phyloP scores from a whole-genome alignment of 1,140 invertebrate species.

The Cryptotermes secundus region DNA sequence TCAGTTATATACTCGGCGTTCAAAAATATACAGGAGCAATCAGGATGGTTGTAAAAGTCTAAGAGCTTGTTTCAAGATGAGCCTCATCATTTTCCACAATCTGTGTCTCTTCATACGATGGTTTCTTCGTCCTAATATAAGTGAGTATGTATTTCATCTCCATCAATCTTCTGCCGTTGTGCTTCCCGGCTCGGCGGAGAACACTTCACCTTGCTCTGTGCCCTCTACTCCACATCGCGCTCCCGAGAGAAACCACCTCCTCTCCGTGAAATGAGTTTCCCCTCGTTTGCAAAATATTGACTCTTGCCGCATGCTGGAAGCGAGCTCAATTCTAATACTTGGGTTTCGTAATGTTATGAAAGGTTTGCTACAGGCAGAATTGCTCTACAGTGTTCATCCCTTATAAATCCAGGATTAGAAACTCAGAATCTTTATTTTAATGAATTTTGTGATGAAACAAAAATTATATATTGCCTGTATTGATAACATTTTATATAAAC shows the following conservation, averaged over 20 bases:
- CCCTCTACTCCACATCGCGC: background rate
- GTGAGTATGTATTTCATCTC: conserved; percentile 16
- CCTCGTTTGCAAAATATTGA: conserved; percentile 19
- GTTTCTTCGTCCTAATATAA: background rate
- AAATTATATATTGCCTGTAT: too few relatives aligned
- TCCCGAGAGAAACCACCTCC: background rate
- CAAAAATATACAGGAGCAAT: background rate
- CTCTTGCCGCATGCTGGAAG: background rate
- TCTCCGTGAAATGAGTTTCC: conserved; percentile 6
- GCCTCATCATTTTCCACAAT: conserved; percentile 9
- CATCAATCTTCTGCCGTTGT: background rate
- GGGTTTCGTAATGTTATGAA: background rate
- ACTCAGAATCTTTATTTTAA: background rate
- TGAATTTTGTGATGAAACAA: too few relatives aligned
- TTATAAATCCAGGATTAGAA: background rate
- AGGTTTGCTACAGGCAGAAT: background rate
- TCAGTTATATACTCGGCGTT: background rate
- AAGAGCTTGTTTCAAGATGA: conserved; percentile 1
- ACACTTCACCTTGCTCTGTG: background rate
- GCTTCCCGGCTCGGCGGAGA: background rate
- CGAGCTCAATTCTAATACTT: background rate
- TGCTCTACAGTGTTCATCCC: background rate
- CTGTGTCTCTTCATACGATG: background rate
- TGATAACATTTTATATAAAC: too few relatives aligned
- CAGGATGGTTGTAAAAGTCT: background rate